phyloP scores from a whole-genome alignment of 2,797 vertebrate genomes.

The Pseudomugil gertrudae region DNA sequence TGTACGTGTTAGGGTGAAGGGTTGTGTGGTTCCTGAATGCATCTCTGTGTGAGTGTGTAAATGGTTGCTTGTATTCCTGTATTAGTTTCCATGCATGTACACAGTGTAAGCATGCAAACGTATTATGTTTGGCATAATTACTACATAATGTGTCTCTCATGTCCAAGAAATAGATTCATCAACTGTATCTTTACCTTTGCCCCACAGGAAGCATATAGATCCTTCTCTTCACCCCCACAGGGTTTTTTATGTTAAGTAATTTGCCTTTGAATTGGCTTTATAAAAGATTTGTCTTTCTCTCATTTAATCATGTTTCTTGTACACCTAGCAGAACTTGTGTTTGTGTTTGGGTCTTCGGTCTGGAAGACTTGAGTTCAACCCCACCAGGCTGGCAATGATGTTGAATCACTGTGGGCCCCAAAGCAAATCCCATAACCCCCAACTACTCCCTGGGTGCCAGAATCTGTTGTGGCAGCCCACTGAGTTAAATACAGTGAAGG shows the following conservation, averaged over 20 bases:
- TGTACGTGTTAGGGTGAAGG: slow-evolving; percentile 27
- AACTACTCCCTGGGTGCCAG: too few relatives aligned
- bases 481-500: too few relatives aligned
- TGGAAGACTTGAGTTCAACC: too few relatives aligned
- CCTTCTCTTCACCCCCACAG: background rate
- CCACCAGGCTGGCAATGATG: too few relatives aligned
- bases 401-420: too few relatives aligned
- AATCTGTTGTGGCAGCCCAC: too few relatives aligned
- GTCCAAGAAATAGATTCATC: background rate
- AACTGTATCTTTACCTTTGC: slow-evolving; percentile 11
- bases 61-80: slow-evolving; percentile 11
- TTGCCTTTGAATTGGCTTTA: background rate
- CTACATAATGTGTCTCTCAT: background rate
- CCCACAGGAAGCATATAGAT: background rate
- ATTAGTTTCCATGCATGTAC: background rate
- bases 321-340: background rate
- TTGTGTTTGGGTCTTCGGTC: too few relatives aligned
- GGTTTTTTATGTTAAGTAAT: background rate
- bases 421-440: too few relatives aligned
- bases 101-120: background rate
- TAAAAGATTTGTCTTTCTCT: background rate
- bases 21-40: slow-evolving; percentile 12
- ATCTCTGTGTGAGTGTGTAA: slow-evolving; percentile 3
- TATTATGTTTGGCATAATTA: background rate
- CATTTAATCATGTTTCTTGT: background rate